phyloP scores from a whole-genome alignment of 2,113 vertebrate species.

The Charadrius vociferus region DNA sequence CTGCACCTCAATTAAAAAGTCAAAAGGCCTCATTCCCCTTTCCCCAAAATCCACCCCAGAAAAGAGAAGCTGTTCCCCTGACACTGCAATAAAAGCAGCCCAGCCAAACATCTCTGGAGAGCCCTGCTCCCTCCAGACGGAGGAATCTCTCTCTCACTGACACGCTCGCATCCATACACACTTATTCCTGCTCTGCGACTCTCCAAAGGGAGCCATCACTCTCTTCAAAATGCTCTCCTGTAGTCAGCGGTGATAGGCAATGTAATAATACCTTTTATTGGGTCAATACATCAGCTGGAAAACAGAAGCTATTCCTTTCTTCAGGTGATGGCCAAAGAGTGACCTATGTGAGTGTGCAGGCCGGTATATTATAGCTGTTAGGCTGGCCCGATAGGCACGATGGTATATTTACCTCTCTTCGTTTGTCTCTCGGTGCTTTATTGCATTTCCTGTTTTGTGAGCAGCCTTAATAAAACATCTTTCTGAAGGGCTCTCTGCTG shows the following conservation, averaged over 20 bases:
- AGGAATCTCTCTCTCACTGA: background rate
- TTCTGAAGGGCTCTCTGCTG: conserved; percentile 6
- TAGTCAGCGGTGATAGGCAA: conserved; percentile 57
- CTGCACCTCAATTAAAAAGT: background rate
- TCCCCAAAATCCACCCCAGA: background rate
- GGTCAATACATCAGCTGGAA: conserved; percentile 75
- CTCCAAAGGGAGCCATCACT: conserved; percentile 61
- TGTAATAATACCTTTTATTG: conserved; percentile 71
- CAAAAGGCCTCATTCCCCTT: background rate
- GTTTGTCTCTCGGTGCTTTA: conserved; percentile 35
- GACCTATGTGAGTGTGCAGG: conserved; percentile 1
- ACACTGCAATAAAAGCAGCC: background rate
- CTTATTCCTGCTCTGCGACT: background rate
- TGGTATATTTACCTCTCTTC: conserved; percentile 9
- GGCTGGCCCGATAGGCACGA: background rate
- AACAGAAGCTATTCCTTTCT: conserved; percentile 58
- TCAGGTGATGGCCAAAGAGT: conserved; percentile 44
- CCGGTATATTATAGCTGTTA: conserved; percentile 7
- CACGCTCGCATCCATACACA: background rate
- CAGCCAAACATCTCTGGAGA: background rate
- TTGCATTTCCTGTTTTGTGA: conserved; percentile 28
- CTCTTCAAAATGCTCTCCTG: conserved; percentile 41
- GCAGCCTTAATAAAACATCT: conserved; percentile 59
- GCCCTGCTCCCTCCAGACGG: background rate
- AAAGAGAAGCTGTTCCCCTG: background rate